These are phyloP conservation scores for Sorex maritimensis DNA, from an alignment of 2,797 vertebrate genomes.

Conservation along the genomic window DNA sequence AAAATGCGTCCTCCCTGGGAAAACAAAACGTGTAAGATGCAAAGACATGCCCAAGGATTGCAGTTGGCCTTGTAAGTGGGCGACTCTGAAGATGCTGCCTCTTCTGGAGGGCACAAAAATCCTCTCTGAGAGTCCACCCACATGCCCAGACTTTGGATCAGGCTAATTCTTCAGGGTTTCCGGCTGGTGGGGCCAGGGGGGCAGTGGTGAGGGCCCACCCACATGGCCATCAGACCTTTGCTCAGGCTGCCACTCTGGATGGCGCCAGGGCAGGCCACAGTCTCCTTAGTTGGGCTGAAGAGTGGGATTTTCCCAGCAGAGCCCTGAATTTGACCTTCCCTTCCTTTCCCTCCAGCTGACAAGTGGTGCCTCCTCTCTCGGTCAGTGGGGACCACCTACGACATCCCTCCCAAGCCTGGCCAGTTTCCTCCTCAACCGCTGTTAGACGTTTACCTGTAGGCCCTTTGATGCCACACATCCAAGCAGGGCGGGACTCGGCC, in stretches of 20 bases:
- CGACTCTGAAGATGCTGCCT: background rate
- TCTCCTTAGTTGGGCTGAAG: background rate
- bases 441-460: background rate
- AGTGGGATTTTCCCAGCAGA: background rate
- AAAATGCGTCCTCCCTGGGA: conserved; percentile 4
- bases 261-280: background rate
- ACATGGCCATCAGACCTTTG: background rate
- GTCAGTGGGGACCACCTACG: background rate
- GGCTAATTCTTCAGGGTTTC: no score
- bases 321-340: background rate
- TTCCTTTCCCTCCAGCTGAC: no score
- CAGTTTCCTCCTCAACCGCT: background rate
- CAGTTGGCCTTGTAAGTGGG: background rate
- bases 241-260: background rate
- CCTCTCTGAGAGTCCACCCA: background rate
- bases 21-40: background rate
- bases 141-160: background rate
- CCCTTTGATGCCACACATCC: background rate
- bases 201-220: background rate
- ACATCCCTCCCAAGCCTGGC: background rate
- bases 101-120: background rate
- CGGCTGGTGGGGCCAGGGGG: no score
- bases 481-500: background rate
- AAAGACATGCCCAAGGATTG: background rate
- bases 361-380: background rate